These are phyloP conservation scores for Acipenser ruthenus DNA, from an alignment of 2,797 vertebrate species.

Conservation along the genomic window DNA sequence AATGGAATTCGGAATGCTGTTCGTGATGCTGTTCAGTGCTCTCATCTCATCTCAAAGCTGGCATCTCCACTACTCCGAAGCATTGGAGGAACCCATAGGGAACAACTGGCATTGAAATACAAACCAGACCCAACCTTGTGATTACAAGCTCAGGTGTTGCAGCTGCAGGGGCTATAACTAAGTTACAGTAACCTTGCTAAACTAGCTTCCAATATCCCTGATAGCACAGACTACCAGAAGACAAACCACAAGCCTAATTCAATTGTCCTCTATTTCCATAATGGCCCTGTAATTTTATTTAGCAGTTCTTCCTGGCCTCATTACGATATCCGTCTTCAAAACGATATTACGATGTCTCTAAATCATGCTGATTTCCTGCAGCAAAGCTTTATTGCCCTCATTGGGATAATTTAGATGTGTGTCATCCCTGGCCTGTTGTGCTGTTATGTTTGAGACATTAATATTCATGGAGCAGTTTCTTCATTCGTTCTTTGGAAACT, in stretches of 20 bases:
- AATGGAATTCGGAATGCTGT: too few relatives aligned
- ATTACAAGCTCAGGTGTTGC: too few relatives aligned
- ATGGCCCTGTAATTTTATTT: constrained; percentile 2
- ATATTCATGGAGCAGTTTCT: constrained; percentile 4
- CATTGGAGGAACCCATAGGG: too few relatives aligned
- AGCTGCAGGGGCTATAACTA: too few relatives aligned
- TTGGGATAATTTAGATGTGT: background rate
- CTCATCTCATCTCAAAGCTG: too few relatives aligned
- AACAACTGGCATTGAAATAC: too few relatives aligned
- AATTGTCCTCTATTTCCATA: background rate
- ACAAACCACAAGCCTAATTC: background rate
- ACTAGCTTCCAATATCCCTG: too few relatives aligned
- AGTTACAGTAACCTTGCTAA: too few relatives aligned
- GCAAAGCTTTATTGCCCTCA: constrained; percentile 6
- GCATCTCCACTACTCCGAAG: too few relatives aligned
- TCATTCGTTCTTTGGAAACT: background rate
- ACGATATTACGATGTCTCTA: background rate
- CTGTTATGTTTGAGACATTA: background rate
- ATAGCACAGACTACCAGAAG: background rate
- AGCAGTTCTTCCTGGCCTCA: background rate
- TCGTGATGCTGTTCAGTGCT: too few relatives aligned
- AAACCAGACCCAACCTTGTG: too few relatives aligned
- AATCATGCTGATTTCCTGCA: constrained; percentile 5
- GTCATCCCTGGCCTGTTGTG: background rate
- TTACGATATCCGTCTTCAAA: background rate